phyloP scores from a whole-genome alignment of 2,797 vertebrate genomes.

The Protosalanx chinensis region DNA sequence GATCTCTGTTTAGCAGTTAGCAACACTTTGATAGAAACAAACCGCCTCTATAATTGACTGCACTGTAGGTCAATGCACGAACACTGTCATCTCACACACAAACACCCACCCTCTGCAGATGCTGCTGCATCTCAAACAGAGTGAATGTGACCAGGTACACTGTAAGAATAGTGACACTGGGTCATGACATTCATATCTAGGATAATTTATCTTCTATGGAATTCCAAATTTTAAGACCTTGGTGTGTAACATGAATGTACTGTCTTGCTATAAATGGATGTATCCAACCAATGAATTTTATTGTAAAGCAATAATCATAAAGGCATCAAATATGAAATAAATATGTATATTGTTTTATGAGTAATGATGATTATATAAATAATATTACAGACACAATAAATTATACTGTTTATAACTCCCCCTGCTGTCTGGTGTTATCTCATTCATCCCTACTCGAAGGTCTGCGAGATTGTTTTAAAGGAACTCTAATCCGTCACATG shows the following conservation, averaged over 20 bases:
- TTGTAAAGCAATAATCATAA: slow-evolving; percentile 62
- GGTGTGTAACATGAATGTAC: slow-evolving; percentile 64
- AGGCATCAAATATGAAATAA: slow-evolving; percentile 11
- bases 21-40: slow-evolving; percentile 32
- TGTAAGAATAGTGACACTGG: slow-evolving; percentile 42
- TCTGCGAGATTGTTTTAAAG: not conserved
- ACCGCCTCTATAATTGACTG: slow-evolving; percentile 32
- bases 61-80: slow-evolving; percentile 36
- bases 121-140: slow-evolving; percentile 20
- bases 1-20: not conserved
- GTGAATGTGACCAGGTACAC: slow-evolving; percentile 55
- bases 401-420: slow-evolving; percentile 39
- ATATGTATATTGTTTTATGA: slow-evolving; percentile 45
- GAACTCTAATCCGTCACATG: too few species aligned
- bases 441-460: not conserved
- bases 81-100: slow-evolving; percentile 20
- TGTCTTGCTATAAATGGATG: slow-evolving; percentile 61
- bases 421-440: slow-evolving; percentile 7
- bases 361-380: slow-evolving; percentile 28
- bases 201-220: slow-evolving; percentile 8
- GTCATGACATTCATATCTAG: slow-evolving; percentile 13
- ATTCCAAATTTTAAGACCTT: slow-evolving; percentile 40
- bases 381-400: slow-evolving; percentile 49
- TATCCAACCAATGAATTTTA: slow-evolving; percentile 61
- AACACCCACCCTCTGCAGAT: slow-evolving; percentile 4